Base-by-base conservation (phyloP, 2,797 vertebrate genomes). In the Lithobates pipiens region DNA sequence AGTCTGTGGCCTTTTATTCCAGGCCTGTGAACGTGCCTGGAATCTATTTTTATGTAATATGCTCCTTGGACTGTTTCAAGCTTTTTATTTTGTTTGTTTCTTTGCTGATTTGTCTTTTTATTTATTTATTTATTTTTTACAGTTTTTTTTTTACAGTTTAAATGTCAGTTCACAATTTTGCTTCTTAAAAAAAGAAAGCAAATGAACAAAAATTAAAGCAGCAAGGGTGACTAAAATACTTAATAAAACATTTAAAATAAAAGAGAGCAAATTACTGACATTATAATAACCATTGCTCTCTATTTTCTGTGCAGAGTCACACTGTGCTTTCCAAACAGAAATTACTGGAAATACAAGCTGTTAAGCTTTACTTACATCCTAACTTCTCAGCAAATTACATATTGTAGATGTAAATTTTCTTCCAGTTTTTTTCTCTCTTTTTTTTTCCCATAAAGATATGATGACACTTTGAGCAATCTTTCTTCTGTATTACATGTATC, bases 261-360 rank as follows among this genome's bases (percentile, higher is more conserved):
- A 74, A 65, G 42, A 9, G 42, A 34, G 71, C 2, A 83, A 65
- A 76, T 83, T 75, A 76, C 27, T 50, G 80, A n/a, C 57, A 83
- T 83, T 76, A 75, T 16, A 44, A 18, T 25, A 72, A 36, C 67
- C 34, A 21, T 27, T 54, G 18, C 27, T 54, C 27, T 9, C 3
- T 75, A 21, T 44, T 32, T 74, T 75, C 36, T 75, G 18, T 71
- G 42, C 23, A 67, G 23, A 50, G 57, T 80, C 44, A 67, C 23
- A 50, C 29, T 15, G 44, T 15, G 71, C 44, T 34, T 70, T 80
- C 27, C 74, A 32, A 50, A 50, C n/a, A 27, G 25, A 72, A 57
- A 71, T 42, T 75, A 36, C n/a, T 76, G 23, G 29, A 46, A 36
- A 69, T 76, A 74, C 75, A 50, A 50, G 36, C 76, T 76, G 15